Conservation (phyloP, 2,797 vertebrate genomes). For the Semotilus atromaculatus region DNA sequence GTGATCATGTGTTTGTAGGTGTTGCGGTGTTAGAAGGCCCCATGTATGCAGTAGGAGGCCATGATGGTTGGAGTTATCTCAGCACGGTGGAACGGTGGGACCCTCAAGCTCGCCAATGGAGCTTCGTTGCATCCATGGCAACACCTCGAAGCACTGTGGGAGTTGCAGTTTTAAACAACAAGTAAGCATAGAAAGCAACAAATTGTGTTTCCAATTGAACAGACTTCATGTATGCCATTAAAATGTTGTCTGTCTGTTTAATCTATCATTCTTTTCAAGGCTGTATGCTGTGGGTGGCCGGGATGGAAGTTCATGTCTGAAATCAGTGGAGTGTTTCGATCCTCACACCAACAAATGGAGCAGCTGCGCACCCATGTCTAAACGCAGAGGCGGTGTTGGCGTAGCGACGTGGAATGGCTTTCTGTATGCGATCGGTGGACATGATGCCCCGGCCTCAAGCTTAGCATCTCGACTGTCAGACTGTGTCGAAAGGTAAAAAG, state of each 20-base stretch:
- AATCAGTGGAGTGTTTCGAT: conserved; percentile 97
- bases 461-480: conserved; percentile 93
- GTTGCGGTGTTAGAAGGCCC: conserved; percentile 95
- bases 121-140: conserved; percentile 98
- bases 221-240: neutral
- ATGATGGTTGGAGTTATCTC: conserved; percentile 98
- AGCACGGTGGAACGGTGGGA: conserved; percentile 97
- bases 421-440: conserved; percentile 95
- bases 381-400: conserved; percentile 94
- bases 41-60: conserved; percentile 97
- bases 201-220: neutral
- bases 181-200: conserved; percentile 79
- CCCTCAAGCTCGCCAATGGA: conserved; percentile 97
- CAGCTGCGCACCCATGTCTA: conserved; percentile 93
- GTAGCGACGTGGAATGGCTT: conserved; percentile 97
- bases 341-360: conserved; percentile 97
- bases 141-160: conserved; percentile 97
- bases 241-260: neutral
- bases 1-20: conserved; percentile 72
- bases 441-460: conserved; percentile 93
- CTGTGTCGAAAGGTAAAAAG: conserved; percentile 92
- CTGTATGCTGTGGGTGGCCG: conserved; percentile 96
- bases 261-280: conserved; percentile 70
- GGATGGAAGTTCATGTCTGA: conserved; percentile 96
- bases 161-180: conserved; percentile 92